Base-by-base conservation (phyloP, 2,113 vertebrate species). In the Pollimyrus isidori region DNA sequence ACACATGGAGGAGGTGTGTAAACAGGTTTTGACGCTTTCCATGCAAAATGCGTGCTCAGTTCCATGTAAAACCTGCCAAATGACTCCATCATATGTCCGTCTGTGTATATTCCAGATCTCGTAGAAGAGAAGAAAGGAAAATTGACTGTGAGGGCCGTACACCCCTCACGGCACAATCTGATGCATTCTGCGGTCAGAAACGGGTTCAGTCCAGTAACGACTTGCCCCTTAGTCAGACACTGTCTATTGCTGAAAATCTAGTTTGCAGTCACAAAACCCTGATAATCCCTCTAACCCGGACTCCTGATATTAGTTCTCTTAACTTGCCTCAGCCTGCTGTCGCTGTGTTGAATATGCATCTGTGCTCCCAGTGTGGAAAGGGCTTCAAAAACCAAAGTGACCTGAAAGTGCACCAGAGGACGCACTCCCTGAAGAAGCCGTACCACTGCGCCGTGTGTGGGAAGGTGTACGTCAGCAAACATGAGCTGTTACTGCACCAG, bases 341-440 rank as follows among this genome's bases (percentile, higher is more conserved):
- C 48, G n/a, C 73, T 52, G n/a, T 23, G n/a, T 23, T 80, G 5
- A 30, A 39, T n/a, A n/a, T 42, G 73, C 5, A 30, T 50, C 21
- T 42, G 69, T 89, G 88, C 88, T 82, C 50, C 17, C 30, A 50
- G 10, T 89, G 88, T 46, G 88, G 88, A n/a, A 82, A 26, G 88
- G 6, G 69, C 69, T 89, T 89, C 73, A 42, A 73, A 23, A 58
- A 6, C 2, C 52, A 53, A 50, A 56, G 88, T 56, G 65, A 76
- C 2, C 49, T 89, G 48, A 50, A 89, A 23, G 46, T 26, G 7
- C 88, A 89, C 50, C 48, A 45, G 88, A 21, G 17, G 6, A 45
- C 21, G 10, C 88, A 89, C 88, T n/a, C 23, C 7, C 73, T 83
- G 73, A 89, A 83, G 88, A 89, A 83, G 19, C 88, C 73, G 3